Conservation (phyloP, 2,888 invertebrate genomes). For the Agrenia bidenticulata region DNA sequence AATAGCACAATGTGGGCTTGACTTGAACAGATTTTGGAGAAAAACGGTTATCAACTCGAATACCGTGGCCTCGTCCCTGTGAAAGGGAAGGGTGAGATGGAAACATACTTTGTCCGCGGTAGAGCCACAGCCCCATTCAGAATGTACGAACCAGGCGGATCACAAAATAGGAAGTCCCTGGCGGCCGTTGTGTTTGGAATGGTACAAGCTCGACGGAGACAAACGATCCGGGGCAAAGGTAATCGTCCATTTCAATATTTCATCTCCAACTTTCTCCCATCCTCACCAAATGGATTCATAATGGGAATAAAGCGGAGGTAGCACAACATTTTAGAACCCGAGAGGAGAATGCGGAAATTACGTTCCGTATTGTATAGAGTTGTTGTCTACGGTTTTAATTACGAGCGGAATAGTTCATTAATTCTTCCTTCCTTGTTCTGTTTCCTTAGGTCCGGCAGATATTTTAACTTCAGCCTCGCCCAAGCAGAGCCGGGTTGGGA, state of each 20-base stretch:
- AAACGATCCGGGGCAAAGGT: slow-evolving; percentile 58
- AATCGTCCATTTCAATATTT: slow-evolving; percentile 21
- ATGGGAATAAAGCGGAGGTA: too few species aligned
- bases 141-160: slow-evolving; percentile 44
- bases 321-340: too few species aligned
- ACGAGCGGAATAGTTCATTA: too few species aligned
- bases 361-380: too few species aligned
- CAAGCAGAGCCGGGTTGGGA: slow-evolving; percentile 47
- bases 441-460: slow-evolving; percentile 47
- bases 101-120: slow-evolving; percentile 85
- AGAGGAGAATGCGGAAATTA: too few species aligned
- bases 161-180: slow-evolving; percentile 64
- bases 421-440: too few species aligned
- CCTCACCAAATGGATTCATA: too few species aligned
- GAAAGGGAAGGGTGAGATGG: slow-evolving; percentile 94
- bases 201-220: slow-evolving; percentile 77
- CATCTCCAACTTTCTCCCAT: background rate
- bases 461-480: slow-evolving; percentile 49
- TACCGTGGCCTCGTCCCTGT: slow-evolving; percentile 84
- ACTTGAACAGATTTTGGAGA: slow-evolving; percentile 67
- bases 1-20: background rate
- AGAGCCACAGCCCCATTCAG: slow-evolving; percentile 59
- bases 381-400: too few species aligned
- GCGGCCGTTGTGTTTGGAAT: slow-evolving; percentile 86
- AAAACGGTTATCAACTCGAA: slow-evolving; percentile 71